Evolutionary conservation across 2,797 vertebrate species (phyloP).

Genomic region (Notolepis coatsorum): DNA sequence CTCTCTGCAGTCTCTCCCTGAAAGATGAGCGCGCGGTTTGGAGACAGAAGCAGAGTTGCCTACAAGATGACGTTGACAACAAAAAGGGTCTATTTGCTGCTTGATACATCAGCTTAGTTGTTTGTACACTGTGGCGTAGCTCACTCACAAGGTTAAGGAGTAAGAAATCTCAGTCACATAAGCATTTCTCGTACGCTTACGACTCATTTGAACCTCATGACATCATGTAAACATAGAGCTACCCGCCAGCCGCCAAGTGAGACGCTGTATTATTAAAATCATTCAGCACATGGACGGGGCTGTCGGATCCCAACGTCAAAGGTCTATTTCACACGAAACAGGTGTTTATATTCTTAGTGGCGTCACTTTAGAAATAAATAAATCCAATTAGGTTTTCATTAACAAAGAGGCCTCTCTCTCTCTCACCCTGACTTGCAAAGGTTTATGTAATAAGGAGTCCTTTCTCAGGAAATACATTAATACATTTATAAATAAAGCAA

Average conservation of each 20-base stretch:
- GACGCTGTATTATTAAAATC: slow-evolving; percentile 38
- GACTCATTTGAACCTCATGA: background rate
- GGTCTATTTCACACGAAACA: slow-evolving; percentile 52
- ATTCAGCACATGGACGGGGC: slow-evolving; percentile 19
- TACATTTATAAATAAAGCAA: slow-evolving; percentile 39
- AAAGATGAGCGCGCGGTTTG: too few species aligned
- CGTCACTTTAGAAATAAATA: slow-evolving; percentile 51
- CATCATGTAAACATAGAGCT: slow-evolving; percentile 48
- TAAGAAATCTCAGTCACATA: slow-evolving; percentile 10
- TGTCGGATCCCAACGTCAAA: slow-evolving; percentile 20
- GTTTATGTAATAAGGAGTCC: slow-evolving; percentile 53
- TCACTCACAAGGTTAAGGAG: slow-evolving; percentile 10
- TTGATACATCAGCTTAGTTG: background rate
- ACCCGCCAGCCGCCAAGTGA: background rate
- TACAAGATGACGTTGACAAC: too few species aligned
- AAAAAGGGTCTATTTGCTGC: slow-evolving; percentile 2
- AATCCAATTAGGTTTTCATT: slow-evolving; percentile 45
- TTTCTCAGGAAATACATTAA: too few species aligned
- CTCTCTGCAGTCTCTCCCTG: too few species aligned
- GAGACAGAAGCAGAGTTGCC: too few species aligned
- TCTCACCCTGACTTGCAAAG: slow-evolving; percentile 30
- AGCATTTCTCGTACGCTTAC: slow-evolving; percentile 22
- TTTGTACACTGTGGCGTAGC: background rate
- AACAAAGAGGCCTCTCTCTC: slow-evolving; percentile 28
- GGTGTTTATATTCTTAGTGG: background rate